phyloP scores from a whole-genome alignment of 1,140 invertebrate species.

The Drosophila tristis region DNA sequence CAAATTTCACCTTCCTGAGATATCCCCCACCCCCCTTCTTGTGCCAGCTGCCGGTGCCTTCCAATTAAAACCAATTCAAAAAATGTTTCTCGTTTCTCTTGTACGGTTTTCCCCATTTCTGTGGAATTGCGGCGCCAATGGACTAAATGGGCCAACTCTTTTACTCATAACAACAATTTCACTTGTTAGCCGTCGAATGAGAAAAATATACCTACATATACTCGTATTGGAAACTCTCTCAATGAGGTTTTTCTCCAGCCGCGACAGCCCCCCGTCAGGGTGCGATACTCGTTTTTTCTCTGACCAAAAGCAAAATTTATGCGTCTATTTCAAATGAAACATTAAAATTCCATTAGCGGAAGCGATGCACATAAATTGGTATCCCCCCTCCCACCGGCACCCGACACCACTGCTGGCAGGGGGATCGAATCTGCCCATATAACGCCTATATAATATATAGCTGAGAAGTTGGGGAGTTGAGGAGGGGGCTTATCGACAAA shows the following conservation, averaged over 20 bases:
- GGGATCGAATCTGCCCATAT: constrained; percentile 1
- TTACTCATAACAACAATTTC: constrained; percentile 54
- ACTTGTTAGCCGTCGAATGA: constrained; percentile 47
- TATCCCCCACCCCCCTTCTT: neutral
- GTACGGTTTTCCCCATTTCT: constrained; percentile 38
- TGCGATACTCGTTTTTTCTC: constrained; percentile 55
- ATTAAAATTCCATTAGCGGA: constrained; percentile 82
- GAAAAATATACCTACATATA: neutral
- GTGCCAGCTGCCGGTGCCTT: constrained; percentile 20
- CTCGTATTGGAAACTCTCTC: constrained; percentile 3
- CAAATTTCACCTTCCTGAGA: neutral
- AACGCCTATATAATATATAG: constrained; percentile 7
- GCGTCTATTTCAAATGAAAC: constrained; percentile 76
- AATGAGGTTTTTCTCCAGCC: constrained; percentile 19
- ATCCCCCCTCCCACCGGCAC: neutral
- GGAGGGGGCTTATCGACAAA: constrained; percentile 54
- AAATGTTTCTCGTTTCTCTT: constrained; percentile 32
- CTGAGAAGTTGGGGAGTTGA: neutral
- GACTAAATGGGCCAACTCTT: constrained; percentile 50
- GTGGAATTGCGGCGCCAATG: constrained; percentile 61
- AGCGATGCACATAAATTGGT: constrained; percentile 66
- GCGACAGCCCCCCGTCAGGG: neutral
- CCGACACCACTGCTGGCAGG: constrained; percentile 2
- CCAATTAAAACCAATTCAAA: constrained; percentile 44
- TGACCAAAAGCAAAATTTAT: constrained; percentile 64